Percentiles rank a stretch among this genome's conserved stretches.
Evolutionary conservation across 2,797 vertebrate species (phyloP).

Genomic region (Sebastes hubbsi): DNA sequence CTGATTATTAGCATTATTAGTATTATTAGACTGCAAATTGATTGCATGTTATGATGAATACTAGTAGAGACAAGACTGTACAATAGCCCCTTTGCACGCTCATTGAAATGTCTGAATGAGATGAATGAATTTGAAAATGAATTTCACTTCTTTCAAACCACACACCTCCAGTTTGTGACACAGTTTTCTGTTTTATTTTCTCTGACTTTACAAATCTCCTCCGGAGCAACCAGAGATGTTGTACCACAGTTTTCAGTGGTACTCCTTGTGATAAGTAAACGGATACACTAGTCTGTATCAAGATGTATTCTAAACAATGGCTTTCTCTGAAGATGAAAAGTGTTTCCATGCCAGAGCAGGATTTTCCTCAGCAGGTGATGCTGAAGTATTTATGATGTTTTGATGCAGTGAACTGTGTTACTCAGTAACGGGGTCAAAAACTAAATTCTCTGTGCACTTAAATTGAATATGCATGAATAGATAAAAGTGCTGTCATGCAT

Average conservation of each 20-base stretch:
- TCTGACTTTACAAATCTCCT: too few species aligned
- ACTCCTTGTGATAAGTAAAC: not conserved
- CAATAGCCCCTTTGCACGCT: too few species aligned
- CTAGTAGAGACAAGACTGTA: too few species aligned
- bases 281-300: not conserved
- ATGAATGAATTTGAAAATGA: too few species aligned
- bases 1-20: too few species aligned
- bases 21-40: too few species aligned
- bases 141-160: not conserved
- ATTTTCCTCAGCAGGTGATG: not conserved
- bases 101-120: too few species aligned
- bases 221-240: not conserved
- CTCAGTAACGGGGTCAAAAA: not conserved
- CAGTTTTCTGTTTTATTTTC: too few species aligned
- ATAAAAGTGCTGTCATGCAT: not conserved
- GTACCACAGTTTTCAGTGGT: not conserved
- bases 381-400: slow-evolving; percentile 9
- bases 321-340: not conserved
- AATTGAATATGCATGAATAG: not conserved
- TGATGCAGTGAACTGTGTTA: not conserved
- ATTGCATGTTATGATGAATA: too few species aligned
- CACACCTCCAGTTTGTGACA: not conserved
- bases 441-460: not conserved
- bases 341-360: not conserved
- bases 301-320: not conserved